Percentiles rank a stretch among this genome's conserved stretches.
Evolutionary conservation across 2,797 vertebrate species (phyloP).

Genomic region (Sciurus vulgaris): DNA sequence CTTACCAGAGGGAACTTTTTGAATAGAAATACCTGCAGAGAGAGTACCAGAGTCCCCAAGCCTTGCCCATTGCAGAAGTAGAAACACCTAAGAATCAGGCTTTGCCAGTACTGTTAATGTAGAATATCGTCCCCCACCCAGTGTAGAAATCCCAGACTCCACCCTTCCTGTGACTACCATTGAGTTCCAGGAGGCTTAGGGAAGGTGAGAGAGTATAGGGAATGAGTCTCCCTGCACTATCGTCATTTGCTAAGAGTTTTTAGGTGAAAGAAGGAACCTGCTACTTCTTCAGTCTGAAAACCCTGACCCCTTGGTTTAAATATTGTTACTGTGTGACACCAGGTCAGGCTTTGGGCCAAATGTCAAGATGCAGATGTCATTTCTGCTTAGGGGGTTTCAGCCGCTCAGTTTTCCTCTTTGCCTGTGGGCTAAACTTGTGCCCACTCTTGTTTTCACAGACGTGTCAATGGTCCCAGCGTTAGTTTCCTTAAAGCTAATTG

Average conservation of each 20-base stretch:
- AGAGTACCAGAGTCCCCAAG: background rate
- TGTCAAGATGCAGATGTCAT: background rate
- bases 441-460: background rate
- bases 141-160: background rate
- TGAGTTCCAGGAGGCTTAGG: constrained; percentile 6
- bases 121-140: background rate
- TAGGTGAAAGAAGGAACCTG: background rate
- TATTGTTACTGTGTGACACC: background rate
- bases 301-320: background rate
- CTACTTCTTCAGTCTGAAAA: background rate
- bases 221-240: background rate
- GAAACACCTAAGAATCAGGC: constrained; percentile 8
- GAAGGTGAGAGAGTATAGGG: background rate
- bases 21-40: background rate
- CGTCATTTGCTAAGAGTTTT: background rate
- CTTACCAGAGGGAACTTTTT: constrained; percentile 49
- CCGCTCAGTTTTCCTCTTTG: background rate
- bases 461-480: background rate
- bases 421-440: background rate
- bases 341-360: background rate
- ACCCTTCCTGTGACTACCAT: background rate
- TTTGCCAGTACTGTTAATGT: constrained; percentile 34
- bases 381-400: background rate
- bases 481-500: background rate
- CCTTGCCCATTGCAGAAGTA: background rate